phyloP scores from a whole-genome alignment of 2,113 vertebrate genomes.

The Salvelinus sp. region DNA sequence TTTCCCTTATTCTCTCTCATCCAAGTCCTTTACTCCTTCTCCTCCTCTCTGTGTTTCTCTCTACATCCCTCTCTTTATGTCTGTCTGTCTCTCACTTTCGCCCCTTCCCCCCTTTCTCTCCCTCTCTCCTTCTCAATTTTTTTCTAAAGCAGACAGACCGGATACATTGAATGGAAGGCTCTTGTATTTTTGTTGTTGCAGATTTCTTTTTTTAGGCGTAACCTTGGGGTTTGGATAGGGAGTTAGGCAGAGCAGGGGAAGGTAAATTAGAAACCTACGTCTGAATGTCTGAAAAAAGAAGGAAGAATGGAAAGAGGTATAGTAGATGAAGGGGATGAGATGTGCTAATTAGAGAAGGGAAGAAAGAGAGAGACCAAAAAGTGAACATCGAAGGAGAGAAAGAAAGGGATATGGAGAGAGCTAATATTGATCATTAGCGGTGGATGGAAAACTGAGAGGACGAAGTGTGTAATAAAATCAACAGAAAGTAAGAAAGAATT shows the following conservation, averaged over 20 bases:
- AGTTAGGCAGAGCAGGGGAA: slow-evolving; percentile 8
- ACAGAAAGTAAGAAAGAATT: slow-evolving; percentile 31
- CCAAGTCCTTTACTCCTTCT: slow-evolving; percentile 31
- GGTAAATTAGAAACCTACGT: slow-evolving; percentile 66
- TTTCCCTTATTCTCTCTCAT: slow-evolving; percentile 35
- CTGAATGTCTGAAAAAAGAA: slow-evolving; percentile 46
- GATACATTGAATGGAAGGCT: slow-evolving; percentile 22
- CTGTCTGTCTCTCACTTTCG: slow-evolving; percentile 52
- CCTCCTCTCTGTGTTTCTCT: slow-evolving; percentile 29
- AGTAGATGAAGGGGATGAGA: slow-evolving; percentile 46
- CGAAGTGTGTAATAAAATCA: slow-evolving; percentile 30
- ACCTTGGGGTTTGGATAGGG: background rate
- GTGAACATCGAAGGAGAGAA: slow-evolving; percentile 26
- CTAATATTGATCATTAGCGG: slow-evolving; percentile 27
- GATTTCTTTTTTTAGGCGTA: slow-evolving; percentile 51
- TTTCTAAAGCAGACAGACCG: slow-evolving; percentile 30
- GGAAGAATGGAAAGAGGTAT: slow-evolving; percentile 33
- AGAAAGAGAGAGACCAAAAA: slow-evolving; percentile 59
- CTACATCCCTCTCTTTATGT: slow-evolving; percentile 15
- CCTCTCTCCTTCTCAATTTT: slow-evolving; percentile 20
- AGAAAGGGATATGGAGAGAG: background rate
- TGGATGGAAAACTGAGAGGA: slow-evolving; percentile 12
- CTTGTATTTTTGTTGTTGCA: slow-evolving; percentile 26
- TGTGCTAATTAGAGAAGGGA: slow-evolving; percentile 72
- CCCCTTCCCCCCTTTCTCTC: slow-evolving; percentile 13